Evolutionary conservation across 53 echinoderm and acorn worm genomes (phyloP), one percentile per base, ranked within the genome.

Genomic region (Crossaster papposus): DNA sequence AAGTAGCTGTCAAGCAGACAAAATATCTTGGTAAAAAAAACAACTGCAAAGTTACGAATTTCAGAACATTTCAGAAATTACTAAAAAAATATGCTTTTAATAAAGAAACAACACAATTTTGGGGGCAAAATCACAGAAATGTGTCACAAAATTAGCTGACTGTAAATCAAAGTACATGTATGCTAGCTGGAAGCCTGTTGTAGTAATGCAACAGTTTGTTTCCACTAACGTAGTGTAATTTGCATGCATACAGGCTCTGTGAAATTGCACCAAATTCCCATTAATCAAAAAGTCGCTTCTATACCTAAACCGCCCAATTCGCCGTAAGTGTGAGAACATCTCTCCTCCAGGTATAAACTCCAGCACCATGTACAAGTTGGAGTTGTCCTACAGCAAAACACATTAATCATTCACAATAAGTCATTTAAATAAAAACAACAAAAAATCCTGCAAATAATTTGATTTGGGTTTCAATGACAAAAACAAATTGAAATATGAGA

Each of bases 311-410:
- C 97, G 94, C 68, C 97, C 97, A 63, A 97, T 97, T 93, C 96
- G 90, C 83, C 97, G 89, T 97, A 97, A 88, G 93, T 97, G 97
- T 87, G 97, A 96, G 91, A 97, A 97, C 97, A 97, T 97, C 93
- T 97, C 97, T 70, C 97, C 97, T 38, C 96, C 97, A 24, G 91
- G 91, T 52, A 97, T 96, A 89, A 93, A 97, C 89, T 97, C 94
- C 95, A 97, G 93, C 92, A 97, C 97, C 97, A 97, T 97, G 90
- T 97, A 97, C 89, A 97, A 91, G 91, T 97, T 97, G 92, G 97
- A 97, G 96, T 97, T 97, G 93, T 97, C 97, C 97, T 97, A 88
- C 26, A 2, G 2, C 17, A 23, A 26, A 28, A 68, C 24, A 6
- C n/a, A 68, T 20, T 0, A 62, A 68, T 4, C 65, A 76, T n/a